Evolutionary conservation across 2,888 invertebrate species (phyloP).

Genomic region (Tinea trinotella): DNA sequence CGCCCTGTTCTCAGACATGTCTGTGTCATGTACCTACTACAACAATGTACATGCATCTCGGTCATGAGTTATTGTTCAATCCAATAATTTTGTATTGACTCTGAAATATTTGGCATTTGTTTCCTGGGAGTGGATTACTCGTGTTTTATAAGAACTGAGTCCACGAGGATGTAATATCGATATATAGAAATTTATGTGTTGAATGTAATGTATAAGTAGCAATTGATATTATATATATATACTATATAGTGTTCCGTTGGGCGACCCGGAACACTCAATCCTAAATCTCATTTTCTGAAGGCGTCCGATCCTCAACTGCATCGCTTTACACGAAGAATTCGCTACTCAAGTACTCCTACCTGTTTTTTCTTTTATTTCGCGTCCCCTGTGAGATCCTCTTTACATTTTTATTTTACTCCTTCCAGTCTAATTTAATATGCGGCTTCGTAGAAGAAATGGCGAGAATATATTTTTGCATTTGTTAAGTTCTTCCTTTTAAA

Average conservation of each 20-base stretch:
- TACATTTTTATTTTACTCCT: constrained; percentile 59
- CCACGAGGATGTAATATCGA: no score
- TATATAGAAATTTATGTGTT: no score
- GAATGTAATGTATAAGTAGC: no score
- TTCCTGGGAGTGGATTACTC: no score
- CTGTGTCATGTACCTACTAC: not conserved
- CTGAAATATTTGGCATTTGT: not conserved
- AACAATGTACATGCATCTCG: not conserved
- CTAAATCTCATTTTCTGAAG: constrained; percentile 44
- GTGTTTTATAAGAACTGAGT: no score
- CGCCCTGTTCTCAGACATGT: constrained; percentile 12
- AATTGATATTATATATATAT: no score
- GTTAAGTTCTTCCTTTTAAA: constrained; percentile 38
- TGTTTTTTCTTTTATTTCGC: constrained; percentile 27
- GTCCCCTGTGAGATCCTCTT: constrained; percentile 44
- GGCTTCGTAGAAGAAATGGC: constrained; percentile 51
- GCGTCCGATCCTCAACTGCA: constrained; percentile 36
- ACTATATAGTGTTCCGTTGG: constrained; percentile 1
- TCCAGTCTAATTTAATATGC: constrained; percentile 62
- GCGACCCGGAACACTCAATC: constrained; percentile 30
- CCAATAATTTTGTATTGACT: not conserved
- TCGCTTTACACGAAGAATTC: constrained; percentile 34
- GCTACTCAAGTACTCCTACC: constrained; percentile 20
- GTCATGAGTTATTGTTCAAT: not conserved
- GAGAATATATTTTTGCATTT: constrained; percentile 53